Percentiles rank a stretch among this genome's conserved stretches.
Conservation (phyloP, 1,140 invertebrate genomes). For the Meloidogyne chitwoodi region DNA sequence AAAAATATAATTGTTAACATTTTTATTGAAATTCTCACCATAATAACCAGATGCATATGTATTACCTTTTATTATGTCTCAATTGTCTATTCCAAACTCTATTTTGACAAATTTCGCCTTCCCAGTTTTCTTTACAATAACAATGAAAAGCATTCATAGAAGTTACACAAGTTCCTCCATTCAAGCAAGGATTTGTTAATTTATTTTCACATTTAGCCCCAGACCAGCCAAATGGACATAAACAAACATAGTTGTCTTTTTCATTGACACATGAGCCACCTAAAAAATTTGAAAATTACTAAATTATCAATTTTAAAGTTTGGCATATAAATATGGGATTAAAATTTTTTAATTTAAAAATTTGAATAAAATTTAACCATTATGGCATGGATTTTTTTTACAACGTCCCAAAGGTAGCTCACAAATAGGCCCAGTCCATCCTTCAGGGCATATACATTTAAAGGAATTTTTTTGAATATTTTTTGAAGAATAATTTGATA, state of each 20-base stretch:
- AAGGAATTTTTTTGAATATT: background rate
- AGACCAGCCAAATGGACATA: conserved; percentile 11
- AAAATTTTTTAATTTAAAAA: background rate
- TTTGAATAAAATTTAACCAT: background rate
- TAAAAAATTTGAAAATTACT: background rate
- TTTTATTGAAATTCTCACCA: no score
- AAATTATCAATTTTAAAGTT: background rate
- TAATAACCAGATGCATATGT: no score
- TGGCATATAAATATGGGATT: background rate
- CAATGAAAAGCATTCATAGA: conserved; percentile 23
- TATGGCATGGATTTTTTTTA: conserved; percentile 9
- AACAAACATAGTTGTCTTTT: conserved; percentile 18
- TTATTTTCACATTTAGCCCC: conserved; percentile 17
- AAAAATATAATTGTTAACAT: no score
- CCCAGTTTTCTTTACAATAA: conserved; percentile 13
- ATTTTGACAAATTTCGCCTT: conserved; percentile 20
- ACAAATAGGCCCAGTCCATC: conserved; percentile 26
- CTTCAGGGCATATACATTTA: conserved; percentile 19
- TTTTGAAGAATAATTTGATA: background rate
- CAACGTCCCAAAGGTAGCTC: conserved; percentile 2
- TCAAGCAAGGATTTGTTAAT: conserved; percentile 16
- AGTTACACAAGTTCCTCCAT: conserved; percentile 23
- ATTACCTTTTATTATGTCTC: background rate
- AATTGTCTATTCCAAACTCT: background rate
- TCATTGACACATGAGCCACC: conserved; percentile 26